A percentile compares a stretch with the other conserved stretches of the same genome.
Conservation (phyloP, 1,140 invertebrate species). For the Zelostemma sp. region DNA sequence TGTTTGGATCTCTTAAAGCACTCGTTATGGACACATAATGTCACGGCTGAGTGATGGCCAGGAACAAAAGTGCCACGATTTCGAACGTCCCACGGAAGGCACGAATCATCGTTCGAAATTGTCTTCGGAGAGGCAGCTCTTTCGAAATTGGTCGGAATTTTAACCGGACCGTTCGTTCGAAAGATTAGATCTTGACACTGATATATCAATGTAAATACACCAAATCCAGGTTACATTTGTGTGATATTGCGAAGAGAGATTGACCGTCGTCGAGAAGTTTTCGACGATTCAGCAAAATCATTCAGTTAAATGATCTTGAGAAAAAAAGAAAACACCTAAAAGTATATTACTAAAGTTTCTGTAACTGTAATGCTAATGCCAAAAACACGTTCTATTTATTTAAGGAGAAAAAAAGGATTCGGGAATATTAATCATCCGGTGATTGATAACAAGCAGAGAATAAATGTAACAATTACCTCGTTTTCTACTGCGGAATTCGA, state of each 20-base stretch:
- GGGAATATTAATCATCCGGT: too few species aligned
- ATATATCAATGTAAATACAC: slow-evolving; percentile 39
- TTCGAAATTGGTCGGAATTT: slow-evolving; percentile 58
- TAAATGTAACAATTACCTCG: too few species aligned
- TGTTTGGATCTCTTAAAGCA: slow-evolving; percentile 20
- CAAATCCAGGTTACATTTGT: background rate
- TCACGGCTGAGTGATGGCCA: slow-evolving; percentile 6
- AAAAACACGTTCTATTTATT: too few species aligned
- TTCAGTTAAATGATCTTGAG: too few species aligned
- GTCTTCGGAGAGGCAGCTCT: slow-evolving; percentile 47
- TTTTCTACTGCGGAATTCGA: too few species aligned
- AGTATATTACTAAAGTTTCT: too few species aligned
- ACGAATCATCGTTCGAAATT: slow-evolving; percentile 61
- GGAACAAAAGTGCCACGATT: slow-evolving; percentile 19
- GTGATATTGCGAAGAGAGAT: background rate
- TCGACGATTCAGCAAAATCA: too few species aligned
- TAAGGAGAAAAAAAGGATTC: too few species aligned
- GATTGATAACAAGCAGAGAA: too few species aligned
- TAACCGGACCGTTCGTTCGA: slow-evolving; percentile 43
- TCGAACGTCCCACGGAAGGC: slow-evolving; percentile 20
- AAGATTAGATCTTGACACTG: slow-evolving; percentile 52
- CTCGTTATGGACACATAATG: slow-evolving; percentile 4
- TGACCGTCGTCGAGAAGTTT: too few species aligned
- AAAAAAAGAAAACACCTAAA: too few species aligned
- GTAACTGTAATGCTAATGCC: too few species aligned